phyloP scores from a whole-genome alignment of 2,888 invertebrate species.

The Ectropis crepuscularia region DNA sequence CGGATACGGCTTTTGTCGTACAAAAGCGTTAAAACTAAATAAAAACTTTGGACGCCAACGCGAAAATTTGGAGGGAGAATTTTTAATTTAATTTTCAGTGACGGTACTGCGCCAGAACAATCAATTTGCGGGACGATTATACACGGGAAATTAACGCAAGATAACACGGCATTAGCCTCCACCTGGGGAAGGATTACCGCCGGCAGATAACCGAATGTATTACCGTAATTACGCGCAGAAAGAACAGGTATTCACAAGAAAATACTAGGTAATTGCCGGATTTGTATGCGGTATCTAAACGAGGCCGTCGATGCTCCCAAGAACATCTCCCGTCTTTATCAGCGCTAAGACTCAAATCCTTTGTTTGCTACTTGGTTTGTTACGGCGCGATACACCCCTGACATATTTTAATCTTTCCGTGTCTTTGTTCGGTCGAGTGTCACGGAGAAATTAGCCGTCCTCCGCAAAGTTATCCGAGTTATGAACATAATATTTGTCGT shows the following conservation, averaged over 20 bases:
- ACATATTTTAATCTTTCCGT: slow-evolving; percentile 69
- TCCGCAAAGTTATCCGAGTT: slow-evolving; percentile 63
- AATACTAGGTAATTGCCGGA: slow-evolving; percentile 54
- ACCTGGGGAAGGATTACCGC: slow-evolving; percentile 74
- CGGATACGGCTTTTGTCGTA: slow-evolving; percentile 16
- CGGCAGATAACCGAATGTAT: slow-evolving; percentile 76
- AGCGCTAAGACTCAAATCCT: slow-evolving; percentile 56
- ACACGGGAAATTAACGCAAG: slow-evolving; percentile 73
- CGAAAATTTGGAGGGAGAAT: slow-evolving; percentile 36
- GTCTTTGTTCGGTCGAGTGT: slow-evolving; percentile 64
- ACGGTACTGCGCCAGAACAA: slow-evolving; percentile 52
- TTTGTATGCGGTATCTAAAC: slow-evolving; percentile 69
- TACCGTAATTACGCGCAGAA: slow-evolving; percentile 66
- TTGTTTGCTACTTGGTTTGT: slow-evolving; percentile 64
- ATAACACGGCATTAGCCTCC: slow-evolving; percentile 71
- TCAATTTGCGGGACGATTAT: slow-evolving; percentile 72
- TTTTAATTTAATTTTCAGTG: slow-evolving; percentile 54
- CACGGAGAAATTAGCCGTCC: slow-evolving; percentile 58
- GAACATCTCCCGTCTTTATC: slow-evolving; percentile 67
- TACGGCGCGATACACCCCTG: slow-evolving; percentile 51
- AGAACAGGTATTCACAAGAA: slow-evolving; percentile 66
- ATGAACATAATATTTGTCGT: slow-evolving; percentile 50
- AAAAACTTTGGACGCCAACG: slow-evolving; percentile 17
- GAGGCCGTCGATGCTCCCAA: slow-evolving; percentile 59
- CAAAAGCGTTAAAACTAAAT: slow-evolving; percentile 25